Base-by-base conservation (phyloP, 1,140 invertebrate genomes). In the Panagrolaimus sp. region DNA sequence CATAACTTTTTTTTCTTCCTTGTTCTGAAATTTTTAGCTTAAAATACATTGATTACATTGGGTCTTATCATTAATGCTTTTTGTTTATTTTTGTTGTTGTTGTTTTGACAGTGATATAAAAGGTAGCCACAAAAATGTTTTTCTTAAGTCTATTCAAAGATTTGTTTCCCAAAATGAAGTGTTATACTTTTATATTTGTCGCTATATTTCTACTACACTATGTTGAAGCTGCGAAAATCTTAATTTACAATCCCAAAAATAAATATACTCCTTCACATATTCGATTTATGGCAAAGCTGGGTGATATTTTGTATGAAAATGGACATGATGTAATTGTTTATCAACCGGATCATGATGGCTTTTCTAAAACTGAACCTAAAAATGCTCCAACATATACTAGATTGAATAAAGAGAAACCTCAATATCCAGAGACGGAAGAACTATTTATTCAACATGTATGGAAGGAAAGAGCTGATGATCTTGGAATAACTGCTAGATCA, bases 221-320 rank as follows among this genome's bases (percentile, higher is more conserved):
- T 1, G 27, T 23, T 23, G 51, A 23, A 5, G n/a, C 20, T 11
- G 20, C 20, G 1, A 57, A 57, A 13, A 27, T 57, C 27, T 16
- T 57, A 4, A 16, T 57, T n/a, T 57, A 25, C n/a, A 57, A 57
- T 57, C 51, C 51, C 0, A 57, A 57, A 57, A 57, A 25, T 57
- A 20, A 57, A 25, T 57, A 20, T 25, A 57, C 20, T 57, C 51
- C 20, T 4, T 25, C 51, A 11, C 20, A 57, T 27, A 38, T 38
- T 7, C 31, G 31, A 38, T 57, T 57, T 57, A 25, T 57, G 51
- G 51, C 20, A 11, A 13, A 27, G 4, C n/a, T 57, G 13, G 51
- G 20, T n/a, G 51, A 57, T 57, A 27, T 25, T 9, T 57, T 57
- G 51, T 20, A 25, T 8, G 27, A 57, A 25, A 27, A 20, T 13